Evolutionary conservation across 53 echinoderm and acorn worm species (phyloP), one percentile per base, ranked within the genome.

Genomic region (Zoroaster sp.): DNA sequence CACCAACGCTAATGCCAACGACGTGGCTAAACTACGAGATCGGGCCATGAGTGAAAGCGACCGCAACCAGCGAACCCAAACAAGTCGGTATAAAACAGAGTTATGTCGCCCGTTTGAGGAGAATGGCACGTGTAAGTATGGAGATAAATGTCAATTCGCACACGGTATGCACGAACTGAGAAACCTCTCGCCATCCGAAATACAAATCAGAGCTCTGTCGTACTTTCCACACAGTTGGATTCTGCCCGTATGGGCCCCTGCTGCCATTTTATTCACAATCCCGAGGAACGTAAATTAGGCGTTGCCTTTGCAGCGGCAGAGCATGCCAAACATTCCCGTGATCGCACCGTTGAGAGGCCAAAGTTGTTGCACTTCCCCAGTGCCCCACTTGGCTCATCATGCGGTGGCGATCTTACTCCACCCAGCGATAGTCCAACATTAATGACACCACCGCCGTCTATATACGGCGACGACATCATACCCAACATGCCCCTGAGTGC

Each of bases 131-230:
- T 99, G 99, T 75, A 99, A 99, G 55, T 99, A 99, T 38, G 99
- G 99, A 14, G 99, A 99, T 67, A 99, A 99, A 54, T 99, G 99
- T 55, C 99, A 99, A 76, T 99, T 99, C 46, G 99, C 99, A 40
- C 99, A 99, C 66, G 99, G 99, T 34, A 88, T 91, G 23, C 96
- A 94, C 35, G 99, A 99, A 94, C 89, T 99, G 20, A 83, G 99
- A 55, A 94, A 89, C 21, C 82, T 99, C 38, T 82, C 94, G 99
- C 4, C 99, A 99, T 55, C 99, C 99, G 9, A 99, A 99, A 70
- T 99, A 99, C 93, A 99, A 99, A 77, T 96, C 99, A 9, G 99
- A 99, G 93, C 89, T 99, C 43, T 99, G 99, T 85, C 95, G 99
- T 71, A 99, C 99, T 40, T 99, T 94, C 85, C 99, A 99, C 71